phyloP scores from a whole-genome alignment of 2,797 vertebrate genomes.

The Vultur gryphus region DNA sequence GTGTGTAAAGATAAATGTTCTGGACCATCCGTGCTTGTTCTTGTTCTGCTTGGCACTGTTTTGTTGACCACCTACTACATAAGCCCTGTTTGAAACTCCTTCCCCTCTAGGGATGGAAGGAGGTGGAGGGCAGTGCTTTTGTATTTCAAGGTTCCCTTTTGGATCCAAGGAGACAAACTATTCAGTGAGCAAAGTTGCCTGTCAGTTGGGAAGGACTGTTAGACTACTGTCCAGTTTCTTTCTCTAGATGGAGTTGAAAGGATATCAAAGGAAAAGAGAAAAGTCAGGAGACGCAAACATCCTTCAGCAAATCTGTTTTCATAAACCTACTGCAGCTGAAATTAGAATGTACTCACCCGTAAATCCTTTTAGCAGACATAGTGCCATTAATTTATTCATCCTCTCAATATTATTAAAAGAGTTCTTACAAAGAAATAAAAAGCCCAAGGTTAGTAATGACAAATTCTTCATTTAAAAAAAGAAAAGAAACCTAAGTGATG shows the following conservation, averaged over 20 bases:
- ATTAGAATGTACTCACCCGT: not conserved
- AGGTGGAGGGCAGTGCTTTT: not conserved
- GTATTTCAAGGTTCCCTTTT: not conserved
- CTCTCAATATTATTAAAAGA: not conserved
- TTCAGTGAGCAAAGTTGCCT: not conserved
- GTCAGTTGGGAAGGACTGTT: not conserved
- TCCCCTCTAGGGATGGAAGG: not conserved
- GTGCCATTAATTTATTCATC: not conserved
- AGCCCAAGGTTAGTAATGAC: not conserved
- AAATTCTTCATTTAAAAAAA: not conserved
- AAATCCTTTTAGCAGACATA: not conserved
- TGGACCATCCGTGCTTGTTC: not conserved
- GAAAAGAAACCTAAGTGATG: not conserved
- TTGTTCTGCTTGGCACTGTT: not conserved
- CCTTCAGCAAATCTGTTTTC: not conserved
- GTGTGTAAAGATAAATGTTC: not conserved
- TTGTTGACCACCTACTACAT: not conserved
- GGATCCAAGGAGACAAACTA: not conserved
- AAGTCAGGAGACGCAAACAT: not conserved
- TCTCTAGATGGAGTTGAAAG: not conserved
- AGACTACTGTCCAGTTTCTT: not conserved
- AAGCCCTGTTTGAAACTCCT: not conserved
- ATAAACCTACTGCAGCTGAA: not conserved
- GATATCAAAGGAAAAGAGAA: not conserved
- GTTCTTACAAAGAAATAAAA: not conserved